These are phyloP conservation scores for Cacoxenus indagator DNA, from an alignment of 2,888 invertebrate species.

Conservation along the genomic window DNA sequence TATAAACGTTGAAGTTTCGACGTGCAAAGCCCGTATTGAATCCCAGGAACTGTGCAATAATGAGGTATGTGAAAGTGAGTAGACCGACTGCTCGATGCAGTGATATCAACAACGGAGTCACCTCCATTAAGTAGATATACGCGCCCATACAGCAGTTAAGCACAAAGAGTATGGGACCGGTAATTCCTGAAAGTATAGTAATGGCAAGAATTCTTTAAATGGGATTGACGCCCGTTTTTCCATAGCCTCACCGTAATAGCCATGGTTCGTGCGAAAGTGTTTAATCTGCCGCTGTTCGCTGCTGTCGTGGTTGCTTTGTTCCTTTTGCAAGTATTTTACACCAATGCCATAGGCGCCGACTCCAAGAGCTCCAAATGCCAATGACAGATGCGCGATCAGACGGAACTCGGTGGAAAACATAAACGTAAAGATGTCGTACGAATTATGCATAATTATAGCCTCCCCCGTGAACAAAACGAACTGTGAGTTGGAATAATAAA, in stretches of 20 bases:
- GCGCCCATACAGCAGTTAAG: constrained; percentile 46
- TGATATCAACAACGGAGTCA: too few species aligned
- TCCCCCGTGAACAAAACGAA: constrained; percentile 65
- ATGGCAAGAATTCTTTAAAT: background rate
- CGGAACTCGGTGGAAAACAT: constrained; percentile 31
- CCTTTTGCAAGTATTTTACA: constrained; percentile 49
- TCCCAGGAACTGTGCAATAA: constrained; percentile 59
- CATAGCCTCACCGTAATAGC: constrained; percentile 52
- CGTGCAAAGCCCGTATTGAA: constrained; percentile 64
- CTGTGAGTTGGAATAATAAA: constrained; percentile 39
- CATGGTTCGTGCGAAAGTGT: constrained; percentile 64
- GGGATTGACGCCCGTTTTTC: background rate
- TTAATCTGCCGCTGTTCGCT: constrained; percentile 52
- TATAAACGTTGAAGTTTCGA: constrained; percentile 55
- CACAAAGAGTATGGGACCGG: constrained; percentile 55
- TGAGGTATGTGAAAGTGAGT: constrained; percentile 52
- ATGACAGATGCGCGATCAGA: constrained; percentile 49
- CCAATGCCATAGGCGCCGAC: constrained; percentile 59
- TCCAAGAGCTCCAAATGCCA: constrained; percentile 56
- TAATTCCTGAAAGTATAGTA: constrained; percentile 48
- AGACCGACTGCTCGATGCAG: constrained; percentile 56
- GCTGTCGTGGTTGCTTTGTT: constrained; percentile 51
- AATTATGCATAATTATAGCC: constrained; percentile 61
- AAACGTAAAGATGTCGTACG: constrained; percentile 4
- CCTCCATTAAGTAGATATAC: constrained; percentile 26